Conservation (phyloP, 2,888 invertebrate species). For the Polyommatus iphigenia region DNA sequence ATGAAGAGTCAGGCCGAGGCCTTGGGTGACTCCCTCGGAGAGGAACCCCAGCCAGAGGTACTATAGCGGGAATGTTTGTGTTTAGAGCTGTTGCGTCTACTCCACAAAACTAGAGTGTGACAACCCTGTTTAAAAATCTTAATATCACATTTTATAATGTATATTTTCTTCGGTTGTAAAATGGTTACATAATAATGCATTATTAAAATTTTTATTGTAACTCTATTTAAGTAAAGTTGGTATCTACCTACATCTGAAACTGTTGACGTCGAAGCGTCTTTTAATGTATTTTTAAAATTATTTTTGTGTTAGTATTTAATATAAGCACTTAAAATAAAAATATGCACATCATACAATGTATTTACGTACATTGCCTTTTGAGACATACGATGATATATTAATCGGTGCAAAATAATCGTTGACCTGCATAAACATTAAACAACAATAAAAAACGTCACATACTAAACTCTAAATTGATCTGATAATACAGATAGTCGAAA, state of each 20-base stretch:
- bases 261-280: not conserved
- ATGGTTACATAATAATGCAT: not conserved
- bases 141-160: not conserved
- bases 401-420: constrained; percentile 8
- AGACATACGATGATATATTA: not conserved
- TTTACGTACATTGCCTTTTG: not conserved
- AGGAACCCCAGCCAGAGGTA: constrained; percentile 77
- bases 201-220: not conserved
- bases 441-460: constrained; percentile 6
- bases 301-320: not conserved
- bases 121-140: constrained; percentile 6
- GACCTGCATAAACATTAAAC: not conserved
- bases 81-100: constrained; percentile 21
- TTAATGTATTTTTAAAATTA: not conserved
- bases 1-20: constrained; percentile 94
- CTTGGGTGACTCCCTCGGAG: constrained; percentile 76
- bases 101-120: constrained; percentile 14
- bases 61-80: constrained; percentile 35
- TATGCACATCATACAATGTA: not conserved
- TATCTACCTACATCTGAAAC: not conserved
- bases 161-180: not conserved
- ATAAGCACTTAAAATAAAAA: not conserved
- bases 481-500: constrained; percentile 4
- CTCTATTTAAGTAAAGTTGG: not conserved
- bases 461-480: not conserved